Evolutionary conservation across 2,888 invertebrate genomes (phyloP).

Genomic region (Rhamnusium bicolor): DNA sequence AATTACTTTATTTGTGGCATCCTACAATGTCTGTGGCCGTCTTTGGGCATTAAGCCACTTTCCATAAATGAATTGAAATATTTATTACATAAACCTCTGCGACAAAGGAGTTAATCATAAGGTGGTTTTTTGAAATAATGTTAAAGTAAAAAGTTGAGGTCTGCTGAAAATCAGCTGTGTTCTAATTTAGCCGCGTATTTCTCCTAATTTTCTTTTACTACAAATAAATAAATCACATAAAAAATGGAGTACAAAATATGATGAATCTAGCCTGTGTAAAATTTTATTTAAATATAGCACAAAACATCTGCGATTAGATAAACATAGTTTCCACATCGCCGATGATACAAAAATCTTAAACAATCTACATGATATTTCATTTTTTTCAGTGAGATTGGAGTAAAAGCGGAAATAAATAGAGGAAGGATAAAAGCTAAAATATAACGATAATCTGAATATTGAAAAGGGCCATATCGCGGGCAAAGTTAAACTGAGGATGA

Average conservation of each 20-base stretch:
- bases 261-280: background rate
- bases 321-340: background rate
- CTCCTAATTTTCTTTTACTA: too few relatives aligned
- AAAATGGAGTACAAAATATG: background rate
- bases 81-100: too few relatives aligned
- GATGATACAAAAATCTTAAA: background rate
- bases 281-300: too few relatives aligned
- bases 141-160: too few relatives aligned
- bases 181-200: too few relatives aligned
- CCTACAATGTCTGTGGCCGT: too few relatives aligned
- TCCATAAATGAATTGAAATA: too few relatives aligned
- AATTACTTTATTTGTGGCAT: too few relatives aligned
- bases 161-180: too few relatives aligned
- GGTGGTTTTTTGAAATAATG: too few relatives aligned
- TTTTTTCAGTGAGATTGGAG: background rate
- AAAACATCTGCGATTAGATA: background rate
- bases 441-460: background rate
- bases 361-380: background rate
- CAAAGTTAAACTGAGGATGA: conserved; percentile 3
- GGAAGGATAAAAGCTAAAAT: conserved; percentile 15
- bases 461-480: conserved; percentile 13
- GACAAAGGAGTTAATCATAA: too few relatives aligned
- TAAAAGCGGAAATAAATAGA: background rate
- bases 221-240: background rate
- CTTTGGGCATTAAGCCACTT: too few relatives aligned